Conservation (phyloP, 37 sponge, comb jelly and placozoan genomes). For the Haliclona indistincta region DNA sequence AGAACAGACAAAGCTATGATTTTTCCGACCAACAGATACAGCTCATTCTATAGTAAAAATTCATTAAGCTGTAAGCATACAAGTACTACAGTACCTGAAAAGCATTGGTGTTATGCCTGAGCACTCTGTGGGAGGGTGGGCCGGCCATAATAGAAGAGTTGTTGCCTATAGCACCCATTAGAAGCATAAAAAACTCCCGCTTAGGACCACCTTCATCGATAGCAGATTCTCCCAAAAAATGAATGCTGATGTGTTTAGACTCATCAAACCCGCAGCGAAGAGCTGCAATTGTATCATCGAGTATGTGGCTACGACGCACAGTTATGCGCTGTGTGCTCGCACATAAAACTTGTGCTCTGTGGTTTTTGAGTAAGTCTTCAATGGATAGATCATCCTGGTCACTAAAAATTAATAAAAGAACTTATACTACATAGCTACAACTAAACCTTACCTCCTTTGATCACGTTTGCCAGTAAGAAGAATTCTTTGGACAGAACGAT, state of each 20-base stretch:
- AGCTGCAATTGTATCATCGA: background rate
- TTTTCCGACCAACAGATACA: conserved; percentile 15
- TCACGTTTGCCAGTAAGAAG: no score
- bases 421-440: no score
- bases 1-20: conserved; percentile 6
- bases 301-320: conserved; percentile 1
- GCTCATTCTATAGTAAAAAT: background rate
- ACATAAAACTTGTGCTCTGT: conserved; percentile 7
- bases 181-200: conserved; percentile 11
- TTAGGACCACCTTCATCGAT: conserved; percentile 14
- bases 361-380: conserved; percentile 3
- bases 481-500: background rate
- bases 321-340: background rate
- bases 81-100: conserved; percentile 2
- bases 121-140: background rate
- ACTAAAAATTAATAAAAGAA: no score
- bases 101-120: conserved; percentile 3
- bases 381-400: no score
- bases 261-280: conserved; percentile 11
- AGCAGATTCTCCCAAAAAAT: background rate
- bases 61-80: background rate
- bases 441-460: no score
- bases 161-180: background rate
- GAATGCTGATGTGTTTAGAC: background rate
- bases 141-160: conserved; percentile 1